Conservation (phyloP, 2,797 vertebrate species). For the Takifugu rubripes region DNA sequence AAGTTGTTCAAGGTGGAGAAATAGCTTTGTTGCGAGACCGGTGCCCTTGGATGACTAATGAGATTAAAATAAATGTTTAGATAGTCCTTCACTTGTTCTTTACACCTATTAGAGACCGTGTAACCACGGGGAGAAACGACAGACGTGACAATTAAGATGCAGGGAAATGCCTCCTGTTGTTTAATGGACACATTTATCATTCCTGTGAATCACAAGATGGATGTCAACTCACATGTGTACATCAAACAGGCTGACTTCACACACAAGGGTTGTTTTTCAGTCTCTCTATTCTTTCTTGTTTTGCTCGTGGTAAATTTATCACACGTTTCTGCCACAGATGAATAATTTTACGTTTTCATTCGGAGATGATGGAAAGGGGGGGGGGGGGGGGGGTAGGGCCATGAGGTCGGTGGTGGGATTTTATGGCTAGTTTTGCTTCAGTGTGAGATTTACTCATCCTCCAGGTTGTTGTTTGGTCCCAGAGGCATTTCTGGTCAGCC, state of each 20-base stretch:
- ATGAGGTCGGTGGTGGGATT: conserved; percentile 2
- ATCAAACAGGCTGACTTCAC: conserved; percentile 16
- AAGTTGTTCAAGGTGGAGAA: conserved; percentile 2
- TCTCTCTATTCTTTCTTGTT: conserved; percentile 11
- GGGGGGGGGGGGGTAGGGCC: neutral
- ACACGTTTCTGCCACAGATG: conserved; percentile 4
- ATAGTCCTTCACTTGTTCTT: neutral
- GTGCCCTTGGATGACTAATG: conserved; percentile 5
- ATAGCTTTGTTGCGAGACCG: conserved; percentile 12
- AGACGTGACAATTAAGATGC: conserved; percentile 18
- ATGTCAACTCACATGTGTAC: conserved; percentile 6
- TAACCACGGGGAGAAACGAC: conserved; percentile 6
- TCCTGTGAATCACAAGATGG: conserved; percentile 7
- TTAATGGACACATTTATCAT: conserved; percentile 14
- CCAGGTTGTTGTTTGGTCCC: conserved; percentile 50
- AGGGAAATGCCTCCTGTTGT: conserved; percentile 15
- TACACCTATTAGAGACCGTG: neutral
- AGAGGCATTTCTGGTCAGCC: conserved; percentile 42
- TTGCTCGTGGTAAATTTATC: conserved; percentile 25
- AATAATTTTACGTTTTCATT: conserved; percentile 31
- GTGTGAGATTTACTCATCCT: conserved; percentile 41
- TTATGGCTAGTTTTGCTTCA: conserved; percentile 19
- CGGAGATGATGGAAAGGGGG: neutral
- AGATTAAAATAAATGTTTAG: conserved; percentile 21
- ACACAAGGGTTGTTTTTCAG: conserved; percentile 21